Evolutionary conservation across 2,888 invertebrate genomes (phyloP).

Genomic region (Esperia sulphurella): DNA sequence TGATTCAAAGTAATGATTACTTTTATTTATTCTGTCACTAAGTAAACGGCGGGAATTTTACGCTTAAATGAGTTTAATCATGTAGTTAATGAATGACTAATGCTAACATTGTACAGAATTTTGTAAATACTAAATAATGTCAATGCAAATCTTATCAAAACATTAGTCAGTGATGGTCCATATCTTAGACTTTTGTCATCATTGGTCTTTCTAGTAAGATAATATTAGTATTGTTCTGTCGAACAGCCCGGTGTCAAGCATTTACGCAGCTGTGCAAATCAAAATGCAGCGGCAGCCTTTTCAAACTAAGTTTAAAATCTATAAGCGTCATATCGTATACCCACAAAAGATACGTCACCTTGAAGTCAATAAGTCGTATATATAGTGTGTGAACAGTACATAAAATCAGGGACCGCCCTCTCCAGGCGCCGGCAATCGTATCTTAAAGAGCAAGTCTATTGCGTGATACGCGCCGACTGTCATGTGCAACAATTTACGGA

Average conservation of each 20-base stretch:
- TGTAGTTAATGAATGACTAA: neutral
- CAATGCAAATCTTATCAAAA: neutral
- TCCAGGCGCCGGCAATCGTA: constrained; percentile 38
- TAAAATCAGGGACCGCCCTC: neutral
- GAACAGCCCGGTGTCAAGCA: too few relatives aligned
- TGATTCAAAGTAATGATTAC: constrained; percentile 19
- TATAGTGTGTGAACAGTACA: neutral
- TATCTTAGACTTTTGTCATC: too few relatives aligned
- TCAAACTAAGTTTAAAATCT: too few relatives aligned
- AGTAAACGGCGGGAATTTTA: constrained; percentile 9
- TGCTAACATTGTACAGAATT: neutral
- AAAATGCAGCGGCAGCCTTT: too few relatives aligned
- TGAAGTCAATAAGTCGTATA: too few relatives aligned
- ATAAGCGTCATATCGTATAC: too few relatives aligned
- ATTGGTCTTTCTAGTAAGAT: neutral
- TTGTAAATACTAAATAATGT: too few relatives aligned
- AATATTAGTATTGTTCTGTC: too few relatives aligned
- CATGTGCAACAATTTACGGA: constrained; percentile 62
- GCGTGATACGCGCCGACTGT: constrained; percentile 37
- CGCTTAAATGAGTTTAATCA: too few relatives aligned
- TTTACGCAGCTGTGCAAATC: too few relatives aligned
- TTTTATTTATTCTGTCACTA: constrained; percentile 19
- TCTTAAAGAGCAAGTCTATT: constrained; percentile 40
- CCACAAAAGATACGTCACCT: too few relatives aligned
- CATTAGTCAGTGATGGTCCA: neutral